Base-by-base conservation (phyloP, 1,140 invertebrate genomes). In the Halotydeus destructor region DNA sequence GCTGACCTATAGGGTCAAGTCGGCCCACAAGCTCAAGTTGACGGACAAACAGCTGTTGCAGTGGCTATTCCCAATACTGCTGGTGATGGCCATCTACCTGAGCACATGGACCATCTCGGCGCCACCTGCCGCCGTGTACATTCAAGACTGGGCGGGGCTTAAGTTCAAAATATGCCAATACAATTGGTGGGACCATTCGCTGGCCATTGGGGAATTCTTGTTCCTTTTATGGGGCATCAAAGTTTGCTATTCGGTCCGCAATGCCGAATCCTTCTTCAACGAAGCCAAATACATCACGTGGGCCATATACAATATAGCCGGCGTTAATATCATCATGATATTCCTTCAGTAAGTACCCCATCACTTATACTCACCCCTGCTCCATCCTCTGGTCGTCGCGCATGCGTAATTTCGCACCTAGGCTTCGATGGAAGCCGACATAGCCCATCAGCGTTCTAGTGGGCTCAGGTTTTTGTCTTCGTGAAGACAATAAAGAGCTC, bases 171-270 rank as follows among this genome's bases (percentile, higher is more conserved):
- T 83, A 53, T 86, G 82, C 59, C 71, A 72, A 21, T 85, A 80
- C 57, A 82, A 84, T 52, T 86, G 81, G 81, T 86, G 80, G 80
- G 80, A 84, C 67, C 79, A 84, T 59, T 79, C 76, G 58, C 61
- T 84, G 54, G 78, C 77, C 41, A 78, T 82, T 51, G 79, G 76
- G 21, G 82, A 89, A 62, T 76, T 84, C 27, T 56, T 84, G 1
- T 85, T 91, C 54, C 62, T 91, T 16, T 69, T 82, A 16, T 88
- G 82, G 76, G 84, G 84, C 19, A 78, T 88, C 8, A 70, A 76
- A 39, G 78, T 91, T 5, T 89, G 84, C 57, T 67, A 84, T 57
- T 78, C 80, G 45, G 82, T 88, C 0, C 64, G 83, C 28, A 83
- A 88, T 57, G 83, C 83, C 0, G 81, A 86, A 56, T 84, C 80